These are phyloP conservation scores for Eutolmus rufibarbis DNA, from an alignment of 2,888 invertebrate species.

Conservation along the genomic window DNA sequence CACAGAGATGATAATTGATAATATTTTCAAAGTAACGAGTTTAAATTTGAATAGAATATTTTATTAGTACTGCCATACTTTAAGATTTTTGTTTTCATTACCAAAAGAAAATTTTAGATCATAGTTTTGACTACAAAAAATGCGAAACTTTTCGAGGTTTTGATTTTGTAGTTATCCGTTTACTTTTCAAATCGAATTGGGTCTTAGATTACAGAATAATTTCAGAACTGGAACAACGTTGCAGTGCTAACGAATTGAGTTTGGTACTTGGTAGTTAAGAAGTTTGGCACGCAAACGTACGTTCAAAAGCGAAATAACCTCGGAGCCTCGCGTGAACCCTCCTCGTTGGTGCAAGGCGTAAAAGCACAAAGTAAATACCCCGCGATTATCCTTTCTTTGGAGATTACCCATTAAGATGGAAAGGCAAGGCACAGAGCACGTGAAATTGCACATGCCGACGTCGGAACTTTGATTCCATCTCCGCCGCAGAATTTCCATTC, in stretches of 20 bases:
- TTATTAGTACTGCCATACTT: too few relatives aligned
- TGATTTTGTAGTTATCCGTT: too few relatives aligned
- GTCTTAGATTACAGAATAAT: too few relatives aligned
- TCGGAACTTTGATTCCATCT: neutral
- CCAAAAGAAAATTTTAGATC: too few relatives aligned
- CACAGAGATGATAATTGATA: too few relatives aligned
- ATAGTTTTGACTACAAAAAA: too few relatives aligned
- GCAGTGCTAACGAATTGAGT: neutral
- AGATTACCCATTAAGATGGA: neutral
- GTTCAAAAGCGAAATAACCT: neutral
- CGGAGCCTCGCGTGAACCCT: neutral
- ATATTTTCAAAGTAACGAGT: too few relatives aligned
- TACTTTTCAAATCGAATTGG: too few relatives aligned
- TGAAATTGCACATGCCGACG: neutral
- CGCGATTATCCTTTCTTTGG: neutral
- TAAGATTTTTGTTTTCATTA: too few relatives aligned
- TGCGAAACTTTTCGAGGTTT: too few relatives aligned
- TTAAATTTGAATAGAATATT: too few relatives aligned
- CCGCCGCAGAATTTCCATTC: neutral
- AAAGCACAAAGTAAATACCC: neutral
- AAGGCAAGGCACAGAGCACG: neutral
- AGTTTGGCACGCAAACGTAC: neutral
- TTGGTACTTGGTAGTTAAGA: neutral
- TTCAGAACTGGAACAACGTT: neutral
- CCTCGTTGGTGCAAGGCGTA: neutral